Base-by-base conservation (phyloP, 2,113 vertebrate genomes). In the Gobiocypris rarus region DNA sequence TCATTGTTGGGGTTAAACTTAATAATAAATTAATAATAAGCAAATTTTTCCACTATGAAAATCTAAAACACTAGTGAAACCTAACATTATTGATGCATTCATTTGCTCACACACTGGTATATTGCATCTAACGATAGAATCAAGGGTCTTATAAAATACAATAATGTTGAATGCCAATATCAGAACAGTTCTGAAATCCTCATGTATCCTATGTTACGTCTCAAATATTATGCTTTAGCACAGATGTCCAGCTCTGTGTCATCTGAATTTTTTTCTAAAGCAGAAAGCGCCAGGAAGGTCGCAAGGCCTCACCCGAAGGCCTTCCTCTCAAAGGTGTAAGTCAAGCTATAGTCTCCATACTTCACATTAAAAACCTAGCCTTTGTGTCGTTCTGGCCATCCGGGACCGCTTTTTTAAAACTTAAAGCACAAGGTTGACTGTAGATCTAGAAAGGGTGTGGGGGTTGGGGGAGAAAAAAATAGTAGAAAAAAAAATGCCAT, bases 361-460 rank as follows among this genome's bases (percentile, higher is more conserved):
- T 90, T 94, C 81, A 88, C 89, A 89, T 92, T 91, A 89, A 87
- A 92, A 67, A 83, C 84, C 70, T 56, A 83, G 83, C 90, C 88
- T 93, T 94, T 95, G 91, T 93, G 74, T 83, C 24, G 26, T 67
- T 81, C 74, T 67, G 84, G 74, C 79, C 75, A 85, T 81, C 79
- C 88, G 73, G 84, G 86, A 34, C 59, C 34, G 78, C 84, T 84
- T 22, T 86, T 84, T 91, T 75, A 86, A 81, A 88, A 90, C 89
- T 91, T 91, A 88, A 91, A 91, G 91, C 87, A 89, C 86, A 91
- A 92, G 91, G 90, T 90, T 91, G 85, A 83, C 54, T 34, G 82
- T 83, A 26, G 87, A 15, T 75, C 54, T 81, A 45, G 43, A 70
- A 75, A 24, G 48, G 89, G 84, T 9, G 48, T 89, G 43, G 9